Base-by-base conservation (phyloP, 2,888 invertebrate genomes). In the Aethes cnicana region DNA sequence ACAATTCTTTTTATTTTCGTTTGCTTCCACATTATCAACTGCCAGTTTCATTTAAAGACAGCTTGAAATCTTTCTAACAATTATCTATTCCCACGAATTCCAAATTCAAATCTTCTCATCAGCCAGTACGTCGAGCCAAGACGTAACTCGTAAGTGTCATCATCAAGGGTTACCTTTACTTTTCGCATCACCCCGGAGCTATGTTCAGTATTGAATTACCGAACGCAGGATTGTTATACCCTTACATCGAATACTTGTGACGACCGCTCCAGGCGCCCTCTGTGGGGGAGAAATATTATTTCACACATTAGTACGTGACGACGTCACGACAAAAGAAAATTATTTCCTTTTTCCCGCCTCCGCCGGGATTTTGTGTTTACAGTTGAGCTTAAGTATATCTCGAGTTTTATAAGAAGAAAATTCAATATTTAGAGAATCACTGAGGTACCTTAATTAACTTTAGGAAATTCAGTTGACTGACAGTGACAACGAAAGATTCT, bases 241-340 rank as follows among this genome's bases (percentile, higher is more conserved):
- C 50, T 50, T 52, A 35, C 53, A 30, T 55, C 54, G 53, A 58
- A 58, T 52, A 49, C 62, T 62, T 56, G 63, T 59, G 66, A 70
- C 69, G 64, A 64, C 60, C 59, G 81, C 81, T 75, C 47, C 52
- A 54, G 75, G 81, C 79, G 64, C 69, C 71, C 68, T 72, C 72
- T 72, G 63, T 63, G 57, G 44, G 62, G 56, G 64, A 61, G 74
- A 76, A 81, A 79, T 81, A 81, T 81, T 80, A 80, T 80, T 81
- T 79, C 71, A 72, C 74, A 81, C 78, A 77, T 82, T 79, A 79
- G 68, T 63, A 71, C 67, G 69, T 66, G 68, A 64, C 66, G 64
- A 60, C 57, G 59, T 59, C 64, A 64, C 68, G 68, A 71, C 67
- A 68, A 69, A 66, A 66, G 67, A 65, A 66, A 67, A 72, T 69